Evolutionary conservation across 2,113 vertebrate genomes (phyloP), one percentile per base, ranked within the genome.

Genomic region (Uria aalge): DNA sequence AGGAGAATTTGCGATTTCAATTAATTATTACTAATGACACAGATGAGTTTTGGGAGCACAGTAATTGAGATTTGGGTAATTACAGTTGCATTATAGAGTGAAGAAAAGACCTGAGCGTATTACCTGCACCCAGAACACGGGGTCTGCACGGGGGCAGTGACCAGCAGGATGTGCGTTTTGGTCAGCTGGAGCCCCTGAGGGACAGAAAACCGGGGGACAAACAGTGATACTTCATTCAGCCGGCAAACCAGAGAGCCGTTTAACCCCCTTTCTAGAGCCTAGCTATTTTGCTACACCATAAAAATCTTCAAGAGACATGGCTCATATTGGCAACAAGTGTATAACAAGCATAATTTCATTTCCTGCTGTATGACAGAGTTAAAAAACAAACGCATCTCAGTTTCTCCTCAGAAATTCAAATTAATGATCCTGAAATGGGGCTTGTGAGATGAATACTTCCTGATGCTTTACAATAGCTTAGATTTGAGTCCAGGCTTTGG

Each of bases 281-380:
- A 55, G 63, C 36, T 53, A 43, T 56, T 86, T 78, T n/a, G 7
- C 48, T 87, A 56, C 56, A 67, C 52, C 41, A 52, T 21, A 60
- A 69, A 84, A 83, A 86, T 43, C 83, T 94, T 56, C 40, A 22
- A 52, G 83, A 93, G 79, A 56, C 68, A 84, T 80, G 74, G 60
- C 36, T 93, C 48, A 11, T 55, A n/a, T 2, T 77, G 63, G 89
- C 85, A 94, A 67, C 36, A 57, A 67, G 47, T 52, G 53, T 48
- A 30, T 29, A 85, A 91, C 50, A 66, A 78, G 62, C 32, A 3
- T 94, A 86, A 95, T 78, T 91, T 84, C 9, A 95, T 92, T 97
- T 94, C 86, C 92, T 96, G 83, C 73, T 72, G 15, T 29, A 87
- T 26, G 57, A 81, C 40, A 72, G 67, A 82, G 56, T 87, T 84